phyloP scores from a whole-genome alignment of 2,888 invertebrate genomes.

The Dynastes maya region DNA sequence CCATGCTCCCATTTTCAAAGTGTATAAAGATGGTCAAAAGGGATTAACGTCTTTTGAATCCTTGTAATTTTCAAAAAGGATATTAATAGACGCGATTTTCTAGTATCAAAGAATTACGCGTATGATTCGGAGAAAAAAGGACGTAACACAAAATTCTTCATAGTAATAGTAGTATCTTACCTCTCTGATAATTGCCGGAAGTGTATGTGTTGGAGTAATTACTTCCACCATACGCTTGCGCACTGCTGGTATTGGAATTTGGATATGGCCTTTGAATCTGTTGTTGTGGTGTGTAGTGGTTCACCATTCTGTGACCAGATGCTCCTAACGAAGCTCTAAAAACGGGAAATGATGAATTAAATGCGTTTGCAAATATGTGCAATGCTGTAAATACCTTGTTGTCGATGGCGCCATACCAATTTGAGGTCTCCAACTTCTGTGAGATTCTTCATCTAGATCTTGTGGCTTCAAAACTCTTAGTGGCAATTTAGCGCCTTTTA shows the following conservation, averaged over 20 bases:
- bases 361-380: conserved; percentile 22
- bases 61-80: too few relatives aligned
- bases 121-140: too few relatives aligned
- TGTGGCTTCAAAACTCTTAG: conserved; percentile 85
- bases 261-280: conserved; percentile 46
- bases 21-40: too few relatives aligned
- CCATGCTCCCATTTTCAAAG: too few relatives aligned
- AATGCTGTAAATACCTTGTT: conserved; percentile 60
- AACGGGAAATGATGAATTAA: conserved; percentile 49
- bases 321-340: conserved; percentile 77
- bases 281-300: conserved; percentile 71
- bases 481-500: conserved; percentile 81
- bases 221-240: conserved; percentile 34
- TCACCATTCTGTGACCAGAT: conserved; percentile 84
- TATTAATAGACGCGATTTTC: too few relatives aligned
- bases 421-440: conserved; percentile 83
- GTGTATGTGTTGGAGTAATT: conserved; percentile 31
- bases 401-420: conserved; percentile 76
- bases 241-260: background rate
- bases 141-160: too few relatives aligned
- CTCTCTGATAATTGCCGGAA: conserved; percentile 50
- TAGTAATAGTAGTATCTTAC: conserved; percentile 32
- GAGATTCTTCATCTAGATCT: conserved; percentile 77
- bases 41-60: too few relatives aligned
- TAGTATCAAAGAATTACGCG: too few relatives aligned